A percentile compares a stretch with the other conserved stretches of the same genome.
Evolutionary conservation across 2,888 invertebrate genomes (phyloP).

Genomic region (Unio pictorum): DNA sequence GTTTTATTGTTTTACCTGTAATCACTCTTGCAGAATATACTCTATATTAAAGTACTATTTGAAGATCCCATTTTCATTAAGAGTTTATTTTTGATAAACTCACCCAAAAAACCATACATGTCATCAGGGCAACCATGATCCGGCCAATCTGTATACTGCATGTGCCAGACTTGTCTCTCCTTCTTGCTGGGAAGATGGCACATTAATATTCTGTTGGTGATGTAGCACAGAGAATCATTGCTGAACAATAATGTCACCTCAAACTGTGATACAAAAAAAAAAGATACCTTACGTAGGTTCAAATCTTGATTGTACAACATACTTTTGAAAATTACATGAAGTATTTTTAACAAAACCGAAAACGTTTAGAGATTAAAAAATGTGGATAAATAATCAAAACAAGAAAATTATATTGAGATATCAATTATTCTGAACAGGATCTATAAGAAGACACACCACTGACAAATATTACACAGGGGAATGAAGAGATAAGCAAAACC

Average conservation of each 20-base stretch:
- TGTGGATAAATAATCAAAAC: too few species aligned
- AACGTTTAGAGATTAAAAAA: neutral
- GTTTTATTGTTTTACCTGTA: too few species aligned
- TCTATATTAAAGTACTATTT: too few species aligned
- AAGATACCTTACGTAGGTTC: neutral
- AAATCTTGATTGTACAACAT: neutral
- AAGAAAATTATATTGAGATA: too few species aligned
- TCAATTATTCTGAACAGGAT: neutral
- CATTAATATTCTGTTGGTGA: slow-evolving; percentile 70
- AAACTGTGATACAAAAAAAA: slow-evolving; percentile 74
- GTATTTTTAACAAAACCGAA: neutral
- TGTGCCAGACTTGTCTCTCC: slow-evolving; percentile 80
- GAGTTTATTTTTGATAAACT: slow-evolving; percentile 10
- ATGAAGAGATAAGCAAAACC: too few species aligned
- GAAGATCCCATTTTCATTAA: too few species aligned
- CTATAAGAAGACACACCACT: neutral
- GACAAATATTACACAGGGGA: too few species aligned
- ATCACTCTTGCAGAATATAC: too few species aligned
- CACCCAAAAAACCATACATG: slow-evolving; percentile 79
- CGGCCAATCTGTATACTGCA: slow-evolving; percentile 85
- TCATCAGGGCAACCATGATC: slow-evolving; percentile 80
- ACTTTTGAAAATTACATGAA: neutral
- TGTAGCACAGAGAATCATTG: slow-evolving; percentile 69
- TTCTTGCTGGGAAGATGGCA: slow-evolving; percentile 64
- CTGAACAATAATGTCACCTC: slow-evolving; percentile 78